Conservation (phyloP, 2,113 vertebrate genomes). For the Lophius piscatorius region DNA sequence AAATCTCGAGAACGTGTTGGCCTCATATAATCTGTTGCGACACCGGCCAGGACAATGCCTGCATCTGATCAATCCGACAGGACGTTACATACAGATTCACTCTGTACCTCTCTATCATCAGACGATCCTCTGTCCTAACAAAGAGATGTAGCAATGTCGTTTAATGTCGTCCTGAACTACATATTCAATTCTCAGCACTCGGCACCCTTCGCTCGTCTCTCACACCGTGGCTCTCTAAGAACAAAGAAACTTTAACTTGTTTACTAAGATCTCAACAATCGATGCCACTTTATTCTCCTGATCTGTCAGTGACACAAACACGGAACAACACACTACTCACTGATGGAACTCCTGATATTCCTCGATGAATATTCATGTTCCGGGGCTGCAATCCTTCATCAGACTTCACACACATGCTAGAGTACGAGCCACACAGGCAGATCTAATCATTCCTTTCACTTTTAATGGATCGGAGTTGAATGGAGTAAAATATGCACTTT, state of each 20-base stretch:
- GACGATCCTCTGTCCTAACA: slow-evolving; percentile 43
- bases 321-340: background rate
- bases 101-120: slow-evolving; percentile 54
- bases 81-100: slow-evolving; percentile 47
- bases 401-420: slow-evolving; percentile 75
- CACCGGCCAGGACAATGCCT: slow-evolving; percentile 60
- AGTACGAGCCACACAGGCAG: slow-evolving; percentile 87
- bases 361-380: slow-evolving; percentile 71
- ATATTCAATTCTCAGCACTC: slow-evolving; percentile 13
- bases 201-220: slow-evolving; percentile 3
- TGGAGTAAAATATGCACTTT: slow-evolving; percentile 97
- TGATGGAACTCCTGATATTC: slow-evolving; percentile 24
- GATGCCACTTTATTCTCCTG: slow-evolving; percentile 23
- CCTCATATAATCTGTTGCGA: slow-evolving; percentile 79
- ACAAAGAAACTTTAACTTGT: slow-evolving; percentile 8
- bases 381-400: slow-evolving; percentile 56
- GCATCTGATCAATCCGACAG: slow-evolving; percentile 68
- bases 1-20: slow-evolving; percentile 68
- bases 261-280: slow-evolving; percentile 18
- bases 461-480: slow-evolving; percentile 95
- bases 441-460: slow-evolving; percentile 97
- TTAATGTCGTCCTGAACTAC: slow-evolving; percentile 35
- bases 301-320: background rate
- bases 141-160: slow-evolving; percentile 45
- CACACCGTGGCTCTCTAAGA: background rate